Conservation (phyloP, 2,888 invertebrate genomes). For the Anticlea derivata region DNA sequence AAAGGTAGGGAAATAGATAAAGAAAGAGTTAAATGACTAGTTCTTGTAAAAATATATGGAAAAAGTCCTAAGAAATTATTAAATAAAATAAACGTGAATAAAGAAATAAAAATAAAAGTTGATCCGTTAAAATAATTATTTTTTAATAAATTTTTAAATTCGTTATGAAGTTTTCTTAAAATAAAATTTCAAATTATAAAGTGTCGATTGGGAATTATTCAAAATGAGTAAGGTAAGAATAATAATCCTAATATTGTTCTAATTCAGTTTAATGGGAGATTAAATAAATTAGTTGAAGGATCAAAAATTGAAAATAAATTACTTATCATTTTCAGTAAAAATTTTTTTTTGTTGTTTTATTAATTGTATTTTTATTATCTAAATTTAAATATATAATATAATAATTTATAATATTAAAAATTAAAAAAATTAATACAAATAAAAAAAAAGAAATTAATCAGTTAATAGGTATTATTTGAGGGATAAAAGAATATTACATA, state of each 20-base stretch:
- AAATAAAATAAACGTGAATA: conserved; percentile 85
- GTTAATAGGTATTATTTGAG: conserved; percentile 87
- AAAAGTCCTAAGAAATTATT: conserved; percentile 88
- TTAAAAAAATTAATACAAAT: conserved; percentile 65
- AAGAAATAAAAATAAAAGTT: conserved; percentile 81
- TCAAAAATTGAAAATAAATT: conserved; percentile 88
- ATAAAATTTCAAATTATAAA: conserved; percentile 77
- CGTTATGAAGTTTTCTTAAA: conserved; percentile 72
- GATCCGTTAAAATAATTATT: conserved; percentile 72
- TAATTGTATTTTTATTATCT: conserved; percentile 48
- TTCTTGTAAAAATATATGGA: conserved; percentile 88
- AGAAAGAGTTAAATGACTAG: conserved; percentile 86
- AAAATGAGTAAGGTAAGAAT: conserved; percentile 79
- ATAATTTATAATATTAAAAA: conserved; percentile 82
- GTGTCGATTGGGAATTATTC: conserved; percentile 81
- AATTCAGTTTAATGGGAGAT: conserved; percentile 84
- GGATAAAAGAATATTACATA: conserved; percentile 86
- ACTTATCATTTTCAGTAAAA: conserved; percentile 86
- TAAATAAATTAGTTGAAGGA: conserved; percentile 79
- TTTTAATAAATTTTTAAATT: conserved; percentile 83
- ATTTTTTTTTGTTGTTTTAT: conserved; percentile 48
- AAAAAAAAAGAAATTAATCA: conserved; percentile 77
- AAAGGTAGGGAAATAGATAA: conserved; percentile 84
- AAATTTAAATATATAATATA: conserved; percentile 62
- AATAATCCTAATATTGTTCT: conserved; percentile 79